phyloP scores from a whole-genome alignment of 2,113 vertebrate genomes.

The Thamnophis sirtalis region DNA sequence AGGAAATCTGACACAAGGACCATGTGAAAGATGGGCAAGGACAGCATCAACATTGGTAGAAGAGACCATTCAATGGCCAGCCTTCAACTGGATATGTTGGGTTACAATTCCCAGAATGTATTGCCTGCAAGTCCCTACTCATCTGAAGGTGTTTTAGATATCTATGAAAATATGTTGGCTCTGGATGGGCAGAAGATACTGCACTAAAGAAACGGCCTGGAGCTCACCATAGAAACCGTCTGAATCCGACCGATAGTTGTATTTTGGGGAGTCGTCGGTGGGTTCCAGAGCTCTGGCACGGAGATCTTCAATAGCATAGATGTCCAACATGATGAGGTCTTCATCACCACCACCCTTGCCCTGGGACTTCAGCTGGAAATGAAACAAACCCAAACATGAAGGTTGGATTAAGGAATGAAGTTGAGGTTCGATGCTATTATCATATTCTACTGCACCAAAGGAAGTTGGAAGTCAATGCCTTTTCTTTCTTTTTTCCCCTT shows the following conservation, averaged over 20 bases:
- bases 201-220: background rate
- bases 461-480: background rate
- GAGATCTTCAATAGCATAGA: conserved; percentile 95
- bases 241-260: conserved; percentile 73
- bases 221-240: conserved; percentile 72
- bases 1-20: too few relatives aligned
- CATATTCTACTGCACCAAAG: too few relatives aligned
- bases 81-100: too few relatives aligned
- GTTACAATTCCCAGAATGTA: too few relatives aligned
- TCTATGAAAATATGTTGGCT: too few relatives aligned
- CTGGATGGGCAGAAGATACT: background rate
- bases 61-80: background rate
- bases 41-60: background rate
- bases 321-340: conserved; percentile 95
- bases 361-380: conserved; percentile 86
- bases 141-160: background rate
- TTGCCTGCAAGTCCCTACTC: background rate
- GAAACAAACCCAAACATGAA: conserved; percentile 27
- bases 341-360: conserved; percentile 86
- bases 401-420: background rate
- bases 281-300: conserved; percentile 74
- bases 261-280: conserved; percentile 87
- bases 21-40: background rate
- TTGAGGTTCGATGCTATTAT: background rate
- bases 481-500: background rate